Conservation (phyloP, 2,113 vertebrate genomes). For the Eleginops maclovinus region DNA sequence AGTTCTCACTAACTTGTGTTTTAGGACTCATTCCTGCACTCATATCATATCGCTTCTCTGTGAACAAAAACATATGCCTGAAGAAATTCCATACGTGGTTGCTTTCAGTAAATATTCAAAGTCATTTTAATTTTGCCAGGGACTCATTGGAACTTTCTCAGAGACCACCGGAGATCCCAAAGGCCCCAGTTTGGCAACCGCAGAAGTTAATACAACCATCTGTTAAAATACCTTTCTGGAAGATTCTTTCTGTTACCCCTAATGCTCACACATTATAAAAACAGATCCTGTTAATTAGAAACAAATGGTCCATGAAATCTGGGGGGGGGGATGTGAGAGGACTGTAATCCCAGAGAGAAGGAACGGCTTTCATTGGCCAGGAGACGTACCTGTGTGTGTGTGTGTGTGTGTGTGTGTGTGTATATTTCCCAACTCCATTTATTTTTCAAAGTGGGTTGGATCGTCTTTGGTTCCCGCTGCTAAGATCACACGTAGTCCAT, state of each 20-base stretch:
- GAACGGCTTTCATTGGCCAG: constrained; percentile 52
- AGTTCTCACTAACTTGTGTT: too few species aligned
- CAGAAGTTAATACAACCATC: constrained; percentile 69
- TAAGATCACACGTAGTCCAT: constrained; percentile 63
- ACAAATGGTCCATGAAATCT: constrained; percentile 62
- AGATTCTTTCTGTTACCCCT: constrained; percentile 58
- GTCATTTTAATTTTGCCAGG: not conserved
- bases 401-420: constrained; percentile 65
- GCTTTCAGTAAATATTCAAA: constrained; percentile 11
- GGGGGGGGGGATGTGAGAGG: constrained; percentile 14
- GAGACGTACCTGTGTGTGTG: constrained; percentile 49
- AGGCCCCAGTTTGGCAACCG: constrained; percentile 13
- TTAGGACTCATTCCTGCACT: too few species aligned
- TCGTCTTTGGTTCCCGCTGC: constrained; percentile 71
- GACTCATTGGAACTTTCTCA: constrained; percentile 1
- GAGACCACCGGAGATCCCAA: not conserved
- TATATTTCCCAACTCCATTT: constrained; percentile 69
- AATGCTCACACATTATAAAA: constrained; percentile 61
- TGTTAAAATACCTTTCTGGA: constrained; percentile 73
- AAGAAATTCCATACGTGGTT: not conserved
- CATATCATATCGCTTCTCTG: not conserved
- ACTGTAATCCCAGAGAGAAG: constrained; percentile 56
- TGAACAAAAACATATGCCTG: not conserved
- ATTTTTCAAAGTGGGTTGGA: constrained; percentile 74
- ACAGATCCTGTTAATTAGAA: constrained; percentile 77